phyloP scores from a whole-genome alignment of 2,113 vertebrate species.

The Larimichthys crocea region DNA sequence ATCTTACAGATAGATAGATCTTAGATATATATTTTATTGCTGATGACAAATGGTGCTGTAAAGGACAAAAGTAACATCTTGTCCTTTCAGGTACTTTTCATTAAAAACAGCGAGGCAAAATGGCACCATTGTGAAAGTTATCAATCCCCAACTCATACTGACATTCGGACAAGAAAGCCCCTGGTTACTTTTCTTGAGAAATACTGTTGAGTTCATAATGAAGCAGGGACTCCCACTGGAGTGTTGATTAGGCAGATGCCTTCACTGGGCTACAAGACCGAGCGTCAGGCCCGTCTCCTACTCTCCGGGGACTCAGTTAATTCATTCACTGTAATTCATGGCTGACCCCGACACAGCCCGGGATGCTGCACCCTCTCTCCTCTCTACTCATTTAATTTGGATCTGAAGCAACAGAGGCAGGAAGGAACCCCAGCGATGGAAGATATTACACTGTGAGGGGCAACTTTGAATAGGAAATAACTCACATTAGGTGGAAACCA shows the following conservation, averaged over 20 bases:
- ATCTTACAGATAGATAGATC: neutral
- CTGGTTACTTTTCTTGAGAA: constrained; percentile 76
- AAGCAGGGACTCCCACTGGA: constrained; percentile 75
- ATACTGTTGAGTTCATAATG: constrained; percentile 69
- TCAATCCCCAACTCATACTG: constrained; percentile 53
- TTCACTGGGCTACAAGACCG: constrained; percentile 50
- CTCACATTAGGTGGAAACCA: neutral
- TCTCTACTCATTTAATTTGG: constrained; percentile 55
- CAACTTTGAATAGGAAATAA: constrained; percentile 26
- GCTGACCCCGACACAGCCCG: constrained; percentile 14
- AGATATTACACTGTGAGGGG: constrained; percentile 52
- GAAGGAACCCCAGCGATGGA: constrained; percentile 67
- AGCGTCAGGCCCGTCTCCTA: constrained; percentile 64
- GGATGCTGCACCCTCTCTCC: constrained; percentile 34
- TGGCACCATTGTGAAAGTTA: constrained; percentile 54
- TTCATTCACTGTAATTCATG: constrained; percentile 68
- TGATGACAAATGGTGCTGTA: neutral
- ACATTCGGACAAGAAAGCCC: constrained; percentile 59
- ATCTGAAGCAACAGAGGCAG: constrained; percentile 52
- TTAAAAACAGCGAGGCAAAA: constrained; percentile 69
- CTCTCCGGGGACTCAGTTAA: constrained; percentile 51
- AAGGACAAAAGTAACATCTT: constrained; percentile 33
- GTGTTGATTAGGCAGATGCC: constrained; percentile 77
- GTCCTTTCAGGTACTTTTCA: constrained; percentile 61
- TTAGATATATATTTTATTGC: neutral